Conservation (phyloP, 2,113 vertebrate species). For the Datnioides undecimradiatus region DNA sequence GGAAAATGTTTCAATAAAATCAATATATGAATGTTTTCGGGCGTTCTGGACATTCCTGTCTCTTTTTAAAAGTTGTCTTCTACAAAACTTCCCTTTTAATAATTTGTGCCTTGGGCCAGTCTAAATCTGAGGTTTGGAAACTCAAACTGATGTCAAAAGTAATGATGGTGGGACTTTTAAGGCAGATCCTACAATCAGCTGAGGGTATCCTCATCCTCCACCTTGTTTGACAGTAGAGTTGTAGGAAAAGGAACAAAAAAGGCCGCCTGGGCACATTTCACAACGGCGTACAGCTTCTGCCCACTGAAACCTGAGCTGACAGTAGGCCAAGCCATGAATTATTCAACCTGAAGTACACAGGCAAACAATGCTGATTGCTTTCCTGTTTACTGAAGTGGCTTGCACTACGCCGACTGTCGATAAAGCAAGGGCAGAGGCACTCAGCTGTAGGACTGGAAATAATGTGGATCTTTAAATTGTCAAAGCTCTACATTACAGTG, state of each 20-base stretch:
- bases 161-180: not conserved
- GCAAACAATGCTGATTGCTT: slow-evolving; percentile 23
- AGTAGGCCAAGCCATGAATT: slow-evolving; percentile 53
- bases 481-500: not conserved
- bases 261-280: not conserved
- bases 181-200: not conserved
- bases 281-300: not conserved
- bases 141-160: no score
- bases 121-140: no score
- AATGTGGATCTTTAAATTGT: slow-evolving; percentile 11
- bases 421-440: slow-evolving; percentile 18
- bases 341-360: slow-evolving; percentile 45
- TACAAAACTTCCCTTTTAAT: no score
- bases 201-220: not conserved
- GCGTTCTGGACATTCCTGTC: not conserved
- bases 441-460: slow-evolving; percentile 13
- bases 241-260: not conserved
- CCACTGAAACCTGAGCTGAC: slow-evolving; percentile 33
- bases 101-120: no score
- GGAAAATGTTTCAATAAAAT: not conserved
- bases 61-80: no score
- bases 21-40: not conserved
- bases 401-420: slow-evolving; percentile 1
- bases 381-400: slow-evolving; percentile 31
- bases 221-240: not conserved